Evolutionary conservation across 1,140 invertebrate species (phyloP), one percentile per base, ranked within the genome.

Genomic region (Drosophila arizonae): DNA sequence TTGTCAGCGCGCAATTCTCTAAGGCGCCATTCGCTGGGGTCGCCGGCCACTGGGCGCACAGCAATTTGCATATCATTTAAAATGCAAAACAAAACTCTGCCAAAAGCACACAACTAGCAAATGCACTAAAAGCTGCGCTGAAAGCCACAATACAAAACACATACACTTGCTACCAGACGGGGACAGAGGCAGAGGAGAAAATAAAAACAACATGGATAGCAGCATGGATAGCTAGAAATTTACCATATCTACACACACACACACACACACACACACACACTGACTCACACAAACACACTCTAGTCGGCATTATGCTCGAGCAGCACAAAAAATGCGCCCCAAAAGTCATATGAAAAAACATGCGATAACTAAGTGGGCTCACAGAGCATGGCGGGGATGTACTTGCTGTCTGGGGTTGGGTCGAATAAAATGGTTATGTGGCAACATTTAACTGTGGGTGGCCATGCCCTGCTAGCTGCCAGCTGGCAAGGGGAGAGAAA

Each of bases 301-400:
- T 67, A 71, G 74, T 67, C 72, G 60, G 51, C 64, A 68, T 82
- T 75, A 72, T 76, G 67, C 66, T 73, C 43, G 61, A 28, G 57
- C 57, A 60, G 71, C 61, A 58, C 28, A 56, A 50, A 36, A 76
- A 81, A 85, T 85, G 73, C 81, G 65, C 74, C 82, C 81, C 82
- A 86, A 81, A 87, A 86, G 82, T 76, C 82, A 87, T 87, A 86
- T 86, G 82, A 87, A 86, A 87, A 87, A 87, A 88, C 82, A 87
- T 67, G 79, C 82, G 82, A 87, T 86, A 86, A 76, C 79, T 62
- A 62, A 74, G 66, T 62, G 60, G 55, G 66, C 57, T n/a, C 39
- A 50, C 43, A 54, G 55, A 43, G 36, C 17, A n/a, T 45, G 17
- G 39, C 10, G 50, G 8, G 28, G 13, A 17, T 9, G 26, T 6